Base-by-base conservation (phyloP, 2,888 invertebrate genomes). In the Megalurothrips usitatus region DNA sequence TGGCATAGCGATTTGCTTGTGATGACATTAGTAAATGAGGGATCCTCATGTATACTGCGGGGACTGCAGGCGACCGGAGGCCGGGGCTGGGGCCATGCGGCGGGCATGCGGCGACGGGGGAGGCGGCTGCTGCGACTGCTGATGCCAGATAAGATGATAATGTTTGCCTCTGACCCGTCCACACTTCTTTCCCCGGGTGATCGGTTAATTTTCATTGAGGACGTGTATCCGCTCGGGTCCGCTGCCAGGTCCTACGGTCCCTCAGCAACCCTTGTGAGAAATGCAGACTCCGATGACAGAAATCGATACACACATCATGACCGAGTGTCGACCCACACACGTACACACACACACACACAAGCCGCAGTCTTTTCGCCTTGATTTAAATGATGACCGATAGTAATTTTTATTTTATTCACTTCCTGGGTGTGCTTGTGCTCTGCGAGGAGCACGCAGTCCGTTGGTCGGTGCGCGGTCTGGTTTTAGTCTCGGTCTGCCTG, bases 11-110 rank as follows among this genome's bases (percentile, higher is more conserved):
- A 4, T 43, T 43, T 43, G 34, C 19, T 58, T 58, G 58, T 58
- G 58, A 58, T 75, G 68, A 26, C 68, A 75, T 26, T 75, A 75
- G 68, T 75, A 75, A 75, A 75, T 75, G 68, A 75, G 68, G 19
- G 58, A 43, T 43, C 34, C 34, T 4, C 34, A 43, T 6, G 34
- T 4, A 43, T 43, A 6, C 34, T 43, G 34, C 34, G 17, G 58
- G 58, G 58, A 19, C 58, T 0, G 19, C 14, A 14, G 58, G 58
- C 58, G 58, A 17, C 14, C 14, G 1, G 52, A 17, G 58, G 58
- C 34, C 17, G 58, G 26, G 26, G 23, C 68, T 23, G 68, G 68
- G 58, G 58, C n/a, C n/a, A n/a, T 19, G 52, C 6, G 52, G 52
- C 6, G 10, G 52, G 52, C 52, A 14, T 14, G 49, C 10, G 49